Evolutionary conservation across 2,797 vertebrate species (phyloP), one percentile per base, ranked within the genome.

Genomic region (Hydrophis major): DNA sequence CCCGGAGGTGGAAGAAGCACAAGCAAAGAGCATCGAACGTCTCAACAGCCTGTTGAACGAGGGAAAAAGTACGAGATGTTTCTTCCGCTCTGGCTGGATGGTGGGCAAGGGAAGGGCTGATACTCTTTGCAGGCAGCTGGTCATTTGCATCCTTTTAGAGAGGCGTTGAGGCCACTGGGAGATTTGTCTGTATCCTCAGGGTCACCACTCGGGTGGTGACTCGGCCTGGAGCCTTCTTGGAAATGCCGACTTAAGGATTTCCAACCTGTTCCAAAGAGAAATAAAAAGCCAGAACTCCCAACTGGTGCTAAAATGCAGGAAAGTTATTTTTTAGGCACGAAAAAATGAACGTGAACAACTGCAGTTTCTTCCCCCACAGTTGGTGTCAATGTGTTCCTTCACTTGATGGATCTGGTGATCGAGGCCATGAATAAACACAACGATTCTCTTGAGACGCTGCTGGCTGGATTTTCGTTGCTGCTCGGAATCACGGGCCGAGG

Each of bases 401-500:
- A 22, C 1, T 42, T 96, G 59, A 89, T 96, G 25, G 94, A 95
- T 0, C 2, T 93, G 37, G 50, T 98, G 20, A 0, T 63, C 7
- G 2, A 0, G 50, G 61, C 96, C 53, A 94, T 98, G 97, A 94
- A 89, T 86, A 95, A 69, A 42, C 98, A 98, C 0, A 18, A 25
- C 32, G 86, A 94, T 92, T 90, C 94, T 92, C 88, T 94, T 0
- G 91, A 95, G 16, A 5, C 98, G 2, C 97, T 98, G 94, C 87
- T 95, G 50, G 92, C 93, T 0, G 97, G 95, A 66, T 97, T 95
- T 86, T 93, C 88, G 53, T 96, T 98, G 86, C 94, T 98, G 91
- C 96, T 97, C 57, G 93, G 94, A 60, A 27, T 96, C 91, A 10
- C 95, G 53, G 95, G 91, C 87, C 95, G 96, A 97, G 97, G 97